These are phyloP conservation scores for Metopia argyrocephala DNA, from an alignment of 2,888 invertebrate species.

Conservation along the genomic window DNA sequence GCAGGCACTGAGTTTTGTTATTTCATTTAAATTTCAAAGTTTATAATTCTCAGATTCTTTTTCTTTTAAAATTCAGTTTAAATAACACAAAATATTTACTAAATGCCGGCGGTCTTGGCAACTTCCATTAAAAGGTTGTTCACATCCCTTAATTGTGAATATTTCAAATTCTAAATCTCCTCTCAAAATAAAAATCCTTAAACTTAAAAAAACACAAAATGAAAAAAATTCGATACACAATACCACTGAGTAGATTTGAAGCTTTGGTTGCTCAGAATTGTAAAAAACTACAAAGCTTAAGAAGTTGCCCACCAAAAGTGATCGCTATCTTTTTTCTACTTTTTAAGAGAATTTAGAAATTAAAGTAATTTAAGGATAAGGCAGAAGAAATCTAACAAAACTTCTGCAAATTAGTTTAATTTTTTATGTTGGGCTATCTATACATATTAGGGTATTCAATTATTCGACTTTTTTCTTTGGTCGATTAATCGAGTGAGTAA, in stretches of 20 bases:
- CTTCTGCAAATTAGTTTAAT: too few species aligned
- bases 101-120: neutral
- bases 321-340: neutral
- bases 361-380: too few species aligned
- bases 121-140: neutral
- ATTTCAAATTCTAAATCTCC: neutral
- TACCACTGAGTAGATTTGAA: neutral
- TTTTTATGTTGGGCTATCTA: too few species aligned
- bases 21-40: neutral
- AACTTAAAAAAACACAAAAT: neutral
- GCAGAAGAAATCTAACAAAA: too few species aligned
- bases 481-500: too few species aligned
- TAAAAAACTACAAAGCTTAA: neutral
- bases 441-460: too few species aligned
- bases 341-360: neutral
- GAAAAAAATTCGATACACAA: neutral
- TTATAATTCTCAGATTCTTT: neutral
- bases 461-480: too few species aligned
- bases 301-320: neutral
- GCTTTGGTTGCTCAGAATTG: neutral
- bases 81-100: neutral
- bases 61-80: neutral
- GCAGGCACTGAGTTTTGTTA: neutral
- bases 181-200: neutral
- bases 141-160: neutral